phyloP scores from a whole-genome alignment of 2,888 invertebrate genomes.

The Euplexia lucipara region DNA sequence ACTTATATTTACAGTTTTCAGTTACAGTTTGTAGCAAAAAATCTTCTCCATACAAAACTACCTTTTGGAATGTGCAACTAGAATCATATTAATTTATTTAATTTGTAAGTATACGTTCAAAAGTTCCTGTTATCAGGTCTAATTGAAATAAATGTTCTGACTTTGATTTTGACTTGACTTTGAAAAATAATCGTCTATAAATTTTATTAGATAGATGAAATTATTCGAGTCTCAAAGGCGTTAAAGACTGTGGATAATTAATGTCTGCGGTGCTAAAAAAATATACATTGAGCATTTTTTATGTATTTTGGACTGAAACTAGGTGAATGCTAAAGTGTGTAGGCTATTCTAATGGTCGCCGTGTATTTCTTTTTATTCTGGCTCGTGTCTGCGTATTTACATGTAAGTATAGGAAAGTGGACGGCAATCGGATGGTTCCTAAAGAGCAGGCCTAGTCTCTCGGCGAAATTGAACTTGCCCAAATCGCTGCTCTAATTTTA shows the following conservation, averaged over 20 bases:
- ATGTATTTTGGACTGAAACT: constrained; percentile 29
- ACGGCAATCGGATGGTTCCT: constrained; percentile 16
- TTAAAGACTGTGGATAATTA: neutral
- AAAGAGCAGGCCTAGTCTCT: constrained; percentile 15
- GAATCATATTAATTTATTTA: too few species aligned
- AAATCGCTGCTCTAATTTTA: constrained; percentile 11
- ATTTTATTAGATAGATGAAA: too few species aligned
- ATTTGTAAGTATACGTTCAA: too few species aligned
- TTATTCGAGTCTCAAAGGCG: too few species aligned
- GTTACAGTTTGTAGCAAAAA: too few species aligned
- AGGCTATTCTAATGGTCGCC: constrained; percentile 10
- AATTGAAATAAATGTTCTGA: too few species aligned
- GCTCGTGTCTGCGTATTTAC: constrained; percentile 25
- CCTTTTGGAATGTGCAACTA: too few species aligned
- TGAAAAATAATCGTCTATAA: too few species aligned
- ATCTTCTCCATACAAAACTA: too few species aligned
- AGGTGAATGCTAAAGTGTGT: constrained; percentile 34
- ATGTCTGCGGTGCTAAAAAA: constrained; percentile 23
- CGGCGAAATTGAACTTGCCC: constrained; percentile 5
- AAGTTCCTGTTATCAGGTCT: too few species aligned
- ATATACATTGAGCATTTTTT: constrained; percentile 10
- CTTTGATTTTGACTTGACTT: too few species aligned
- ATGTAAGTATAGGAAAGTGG: constrained; percentile 42
- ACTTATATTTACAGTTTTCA: too few species aligned
- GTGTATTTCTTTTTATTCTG: constrained; percentile 1